Base-by-base conservation (phyloP, 2,888 invertebrate genomes). In the Liposcelis brunnea region DNA sequence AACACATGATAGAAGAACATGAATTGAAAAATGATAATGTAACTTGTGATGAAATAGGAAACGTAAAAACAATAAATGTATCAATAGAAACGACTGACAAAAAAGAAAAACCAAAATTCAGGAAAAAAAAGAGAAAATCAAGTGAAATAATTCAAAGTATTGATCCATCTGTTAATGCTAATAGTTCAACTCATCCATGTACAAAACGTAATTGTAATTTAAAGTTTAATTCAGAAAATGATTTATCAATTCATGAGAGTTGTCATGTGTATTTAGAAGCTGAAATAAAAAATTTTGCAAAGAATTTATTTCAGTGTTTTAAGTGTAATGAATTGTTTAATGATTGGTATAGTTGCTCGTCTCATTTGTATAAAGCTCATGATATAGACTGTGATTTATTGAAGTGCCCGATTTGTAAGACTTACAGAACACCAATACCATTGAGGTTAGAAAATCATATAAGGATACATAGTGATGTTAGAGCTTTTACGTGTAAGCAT, bases 401-500 rank as follows among this genome's bases (percentile, higher is more conserved):
- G 21, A 14, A 40, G 11, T 40, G 40, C 11, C n/a, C 40, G 5
- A 21, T 40, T 11, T 40, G 40, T 40, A 10, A 40, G 19, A 19
- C 19, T 12, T 40, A 40, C 16, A 14, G 19, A 18, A 40, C 40
- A 19, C 16, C 19, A 6, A 21, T 48, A 8, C 47, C 49, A 7
- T 37, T 43, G 11, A 49, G 49, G 37, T 44, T 51, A 34, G 47
- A 49, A 36, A 46, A 38, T 31, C 54, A 54, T 45, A 42, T 48
- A 18, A 48, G 48, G 32, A 50, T 48, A 1, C 54, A 54, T 44
- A 38, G 46, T 18, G 49, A 51, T n/a, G 43, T 45, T 15, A 49
- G 48, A 42, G 49, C 48, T 32, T 54, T 48, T 44, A 38, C 42
- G n/a, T 54, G 54, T 43, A 46, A 45, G 18, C 48, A 48, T 34